phyloP scores from a whole-genome alignment of 2,113 vertebrate genomes.

The Malurus alboscapulatus region DNA sequence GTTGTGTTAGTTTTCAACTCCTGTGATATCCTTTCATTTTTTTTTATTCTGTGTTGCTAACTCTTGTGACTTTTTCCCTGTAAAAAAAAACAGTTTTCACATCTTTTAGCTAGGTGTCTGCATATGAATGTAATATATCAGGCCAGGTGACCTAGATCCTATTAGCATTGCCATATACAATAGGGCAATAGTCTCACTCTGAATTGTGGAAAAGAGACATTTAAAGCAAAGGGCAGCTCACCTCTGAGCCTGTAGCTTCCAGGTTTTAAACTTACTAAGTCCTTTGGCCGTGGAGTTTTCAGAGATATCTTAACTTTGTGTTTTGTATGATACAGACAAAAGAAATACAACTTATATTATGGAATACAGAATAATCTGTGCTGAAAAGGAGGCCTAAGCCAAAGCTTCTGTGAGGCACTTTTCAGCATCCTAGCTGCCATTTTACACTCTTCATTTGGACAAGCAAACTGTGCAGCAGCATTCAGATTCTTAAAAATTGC shows the following conservation, averaged over 20 bases:
- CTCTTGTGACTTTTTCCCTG: background rate
- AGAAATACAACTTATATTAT: background rate
- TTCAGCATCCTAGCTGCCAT: background rate
- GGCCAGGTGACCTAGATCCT: background rate
- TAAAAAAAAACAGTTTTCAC: background rate
- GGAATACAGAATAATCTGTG: background rate
- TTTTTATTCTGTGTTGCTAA: background rate
- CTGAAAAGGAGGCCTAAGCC: background rate
- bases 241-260: background rate
- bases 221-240: background rate
- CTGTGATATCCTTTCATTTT: background rate
- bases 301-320: background rate
- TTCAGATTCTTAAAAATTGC: background rate
- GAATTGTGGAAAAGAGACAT: background rate
- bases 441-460: background rate
- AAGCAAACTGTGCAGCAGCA: background rate
- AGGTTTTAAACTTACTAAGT: background rate
- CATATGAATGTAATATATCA: background rate
- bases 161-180: background rate
- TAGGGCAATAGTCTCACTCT: background rate
- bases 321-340: background rate
- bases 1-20: background rate
- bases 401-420: background rate
- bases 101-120: background rate
- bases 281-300: background rate